Evolutionary conservation across 1,140 invertebrate species (phyloP).

Genomic region (Zaprionus camerounensis): DNA sequence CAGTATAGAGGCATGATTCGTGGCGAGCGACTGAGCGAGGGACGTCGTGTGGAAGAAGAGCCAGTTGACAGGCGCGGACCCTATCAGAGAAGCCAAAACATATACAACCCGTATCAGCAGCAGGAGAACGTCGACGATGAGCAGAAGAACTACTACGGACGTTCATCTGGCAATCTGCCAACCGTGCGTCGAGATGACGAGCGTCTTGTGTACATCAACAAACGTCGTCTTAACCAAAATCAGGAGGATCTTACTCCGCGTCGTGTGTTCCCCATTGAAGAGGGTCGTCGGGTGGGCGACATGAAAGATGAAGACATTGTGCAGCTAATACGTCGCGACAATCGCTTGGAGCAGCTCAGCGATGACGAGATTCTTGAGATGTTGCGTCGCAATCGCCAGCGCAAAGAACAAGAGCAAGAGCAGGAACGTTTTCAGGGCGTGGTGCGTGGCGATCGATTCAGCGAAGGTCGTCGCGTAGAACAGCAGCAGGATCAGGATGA

Average conservation of each 20-base stretch:
- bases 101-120: slow-evolving; percentile 18
- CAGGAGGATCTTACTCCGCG: slow-evolving; percentile 14
- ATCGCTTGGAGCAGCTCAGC: slow-evolving; percentile 44
- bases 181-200: slow-evolving; percentile 53
- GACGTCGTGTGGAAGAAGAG: slow-evolving; percentile 5
- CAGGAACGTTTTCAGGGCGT: background rate
- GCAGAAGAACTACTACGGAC: background rate
- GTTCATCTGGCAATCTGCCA: slow-evolving; percentile 17
- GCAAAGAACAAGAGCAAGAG: background rate
- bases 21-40: slow-evolving; percentile 6
- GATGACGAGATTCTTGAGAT: slow-evolving; percentile 61
- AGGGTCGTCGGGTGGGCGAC: slow-evolving; percentile 53
- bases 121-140: slow-evolving; percentile 6
- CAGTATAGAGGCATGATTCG: background rate
- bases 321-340: slow-evolving; percentile 53
- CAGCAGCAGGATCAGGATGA: background rate
- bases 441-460: background rate
- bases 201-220: slow-evolving; percentile 52
- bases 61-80: background rate
- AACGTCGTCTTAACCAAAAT: slow-evolving; percentile 35
- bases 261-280: slow-evolving; percentile 41
- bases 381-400: slow-evolving; percentile 52
- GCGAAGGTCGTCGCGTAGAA: slow-evolving; percentile 12
- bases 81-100: background rate
- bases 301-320: slow-evolving; percentile 45